Evolutionary conservation across 2,113 vertebrate genomes (phyloP), one percentile per base, ranked within the genome.

Genomic region (Semnopithecus entellus): DNA sequence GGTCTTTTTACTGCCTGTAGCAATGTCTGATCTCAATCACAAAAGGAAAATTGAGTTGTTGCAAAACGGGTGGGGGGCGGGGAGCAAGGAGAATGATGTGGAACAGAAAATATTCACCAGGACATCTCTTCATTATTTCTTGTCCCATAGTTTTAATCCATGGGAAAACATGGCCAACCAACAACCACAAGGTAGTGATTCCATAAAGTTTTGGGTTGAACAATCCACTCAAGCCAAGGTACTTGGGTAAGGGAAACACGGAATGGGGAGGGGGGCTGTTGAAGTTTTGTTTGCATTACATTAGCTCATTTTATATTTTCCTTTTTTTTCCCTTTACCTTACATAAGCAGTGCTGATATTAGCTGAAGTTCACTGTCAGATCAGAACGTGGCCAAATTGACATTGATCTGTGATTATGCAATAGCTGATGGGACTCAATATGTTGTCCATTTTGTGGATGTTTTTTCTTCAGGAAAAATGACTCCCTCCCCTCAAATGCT

Each of bases 201-300:
- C 13, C 59, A 43, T 14, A 18, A 57, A 38, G 25, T 22, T 50
- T 35, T 52, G 66, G 43, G 4, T 88, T 52, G 68, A 20, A 1
- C 25, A 70, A 23, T 22, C 11, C 17, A 17, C 27, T 82, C 8
- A 1, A 35, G 55, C 35, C 25, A 76, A 50, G 48, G 3, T 25
- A 83, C 4, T 13, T 12, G 43, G 2, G 18, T 13, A 88, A 87
- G 2, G 10, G 4, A 23, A 73, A 2, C 0, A 2, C 22, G 10
- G 11, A 90, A 52, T 59, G 14, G 35, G n/a, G 59, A 30, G 43
- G 6, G 7, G 32, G 2, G 8, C 30, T n/a, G 13, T 4, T 25
- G 12, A 32, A 22, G 23, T 10, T 79, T 3, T 20, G 43, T 66
- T 85, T 59, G 14, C 23, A 3, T 23, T 61, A 18, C 27, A 10